A percentile compares a stretch with the other conserved stretches of the same genome.
phyloP scores from a whole-genome alignment of 2,797 vertebrate species.

The Nyctalus aviator region DNA sequence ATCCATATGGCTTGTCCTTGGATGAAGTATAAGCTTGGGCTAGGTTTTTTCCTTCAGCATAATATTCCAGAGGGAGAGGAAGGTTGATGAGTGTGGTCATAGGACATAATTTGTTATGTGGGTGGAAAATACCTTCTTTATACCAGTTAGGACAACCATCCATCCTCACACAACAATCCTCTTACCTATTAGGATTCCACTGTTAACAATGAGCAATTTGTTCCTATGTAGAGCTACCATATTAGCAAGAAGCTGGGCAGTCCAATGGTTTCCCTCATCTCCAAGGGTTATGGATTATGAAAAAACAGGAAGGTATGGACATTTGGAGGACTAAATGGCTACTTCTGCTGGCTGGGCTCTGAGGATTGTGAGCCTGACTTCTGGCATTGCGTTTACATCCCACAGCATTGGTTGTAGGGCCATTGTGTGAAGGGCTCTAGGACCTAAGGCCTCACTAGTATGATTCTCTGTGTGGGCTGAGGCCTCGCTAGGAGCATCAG shows the following conservation, averaged over 20 bases:
- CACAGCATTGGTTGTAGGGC: neutral
- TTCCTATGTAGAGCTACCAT: neutral
- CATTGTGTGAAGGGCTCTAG: neutral
- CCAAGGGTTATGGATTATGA: neutral
- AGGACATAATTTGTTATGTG: neutral
- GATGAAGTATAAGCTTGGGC: neutral
- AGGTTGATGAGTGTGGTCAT: neutral
- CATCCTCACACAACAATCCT: neutral
- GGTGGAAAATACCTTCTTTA: neutral
- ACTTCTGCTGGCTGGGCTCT: neutral
- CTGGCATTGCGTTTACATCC: neutral
- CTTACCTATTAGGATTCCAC: neutral
- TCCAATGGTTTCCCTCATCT: neutral
- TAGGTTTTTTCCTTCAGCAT: neutral
- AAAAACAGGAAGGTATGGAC: neutral
- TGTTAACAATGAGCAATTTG: neutral
- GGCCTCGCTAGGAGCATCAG: neutral
- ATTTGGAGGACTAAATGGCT: neutral
- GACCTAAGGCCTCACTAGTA: neutral
- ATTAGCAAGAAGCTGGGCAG: neutral
- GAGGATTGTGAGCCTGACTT: neutral
- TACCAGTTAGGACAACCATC: neutral
- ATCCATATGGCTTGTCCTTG: neutral
- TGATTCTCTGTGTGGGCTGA: neutral
- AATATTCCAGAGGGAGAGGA: neutral